Evolutionary conservation across 2,888 invertebrate species (phyloP).

Genomic region (Spialia ferax): DNA sequence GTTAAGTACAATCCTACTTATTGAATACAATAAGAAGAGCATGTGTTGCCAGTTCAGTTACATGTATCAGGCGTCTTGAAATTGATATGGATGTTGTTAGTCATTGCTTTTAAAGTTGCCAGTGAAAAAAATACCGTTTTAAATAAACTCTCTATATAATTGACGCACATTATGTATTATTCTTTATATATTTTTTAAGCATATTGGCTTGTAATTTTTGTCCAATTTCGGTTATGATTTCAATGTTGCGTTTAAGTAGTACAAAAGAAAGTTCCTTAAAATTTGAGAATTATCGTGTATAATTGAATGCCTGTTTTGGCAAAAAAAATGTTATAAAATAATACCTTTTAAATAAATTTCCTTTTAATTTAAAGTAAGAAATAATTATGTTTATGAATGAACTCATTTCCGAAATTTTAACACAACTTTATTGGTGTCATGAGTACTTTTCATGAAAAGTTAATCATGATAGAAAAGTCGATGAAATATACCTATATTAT

Average conservation of each 20-base stretch:
- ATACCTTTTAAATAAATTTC: conserved; percentile 9
- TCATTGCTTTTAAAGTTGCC: too few relatives aligned
- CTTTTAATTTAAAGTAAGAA: neutral
- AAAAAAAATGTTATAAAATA: conserved; percentile 33
- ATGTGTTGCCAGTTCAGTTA: too few relatives aligned
- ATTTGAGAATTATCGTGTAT: conserved; percentile 16
- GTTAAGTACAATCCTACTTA: neutral
- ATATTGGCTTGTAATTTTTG: conserved; percentile 2
- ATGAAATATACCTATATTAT: too few relatives aligned
- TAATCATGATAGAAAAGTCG: too few relatives aligned
- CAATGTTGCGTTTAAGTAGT: conserved; percentile 35
- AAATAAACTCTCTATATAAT: too few relatives aligned
- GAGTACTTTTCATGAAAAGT: too few relatives aligned
- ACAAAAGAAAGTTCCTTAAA: conserved; percentile 38
- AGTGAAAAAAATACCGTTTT: too few relatives aligned
- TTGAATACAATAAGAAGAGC: too few relatives aligned
- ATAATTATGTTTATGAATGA: neutral
- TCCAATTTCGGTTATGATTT: conserved; percentile 17
- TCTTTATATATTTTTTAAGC: neutral
- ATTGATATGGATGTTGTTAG: too few relatives aligned
- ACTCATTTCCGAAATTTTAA: neutral
- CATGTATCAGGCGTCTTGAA: too few relatives aligned
- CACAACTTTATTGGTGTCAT: too few relatives aligned
- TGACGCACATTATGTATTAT: neutral
- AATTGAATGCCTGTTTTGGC: conserved; percentile 23